Percentiles rank a stretch among this genome's conserved stretches.
These are phyloP conservation scores for Eulithis prunata DNA, from an alignment of 2,888 invertebrate species.

Conservation along the genomic window DNA sequence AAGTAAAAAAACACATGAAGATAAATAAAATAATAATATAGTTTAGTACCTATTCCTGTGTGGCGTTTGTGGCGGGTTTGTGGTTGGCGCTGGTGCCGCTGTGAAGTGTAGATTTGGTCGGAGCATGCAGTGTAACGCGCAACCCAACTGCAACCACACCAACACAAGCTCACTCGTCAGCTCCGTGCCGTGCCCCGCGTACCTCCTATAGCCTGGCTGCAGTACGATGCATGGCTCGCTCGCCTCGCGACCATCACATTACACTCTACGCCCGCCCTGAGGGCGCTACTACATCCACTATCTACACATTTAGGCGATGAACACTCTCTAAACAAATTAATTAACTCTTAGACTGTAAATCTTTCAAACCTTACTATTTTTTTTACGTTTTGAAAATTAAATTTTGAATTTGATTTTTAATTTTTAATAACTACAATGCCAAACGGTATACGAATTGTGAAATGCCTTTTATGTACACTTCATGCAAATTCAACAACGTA, in stretches of 20 bases:
- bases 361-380: constrained; percentile 36
- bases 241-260: not conserved
- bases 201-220: constrained; percentile 48
- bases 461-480: constrained; percentile 68
- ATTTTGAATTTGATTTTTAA: constrained; percentile 35
- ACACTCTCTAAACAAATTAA: constrained; percentile 72
- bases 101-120: constrained; percentile 85
- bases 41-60: constrained; percentile 84
- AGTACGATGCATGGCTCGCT: constrained; percentile 45
- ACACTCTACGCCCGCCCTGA: constrained; percentile 32
- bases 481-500: constrained; percentile 70
- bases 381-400: constrained; percentile 43
- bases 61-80: constrained; percentile 83
- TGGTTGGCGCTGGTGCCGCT: constrained; percentile 84
- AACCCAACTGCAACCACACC: constrained; percentile 94
- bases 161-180: constrained; percentile 80
- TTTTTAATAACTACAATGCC: constrained; percentile 56
- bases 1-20: constrained; percentile 73
- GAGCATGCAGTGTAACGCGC: constrained; percentile 96
- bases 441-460: constrained; percentile 65
- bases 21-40: constrained; percentile 72
- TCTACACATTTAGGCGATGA: constrained; percentile 70
- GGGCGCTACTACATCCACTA: constrained; percentile 78
- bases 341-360: constrained; percentile 62
- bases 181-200: constrained; percentile 27